A percentile compares a stretch with the other conserved stretches of the same genome.
Conservation (phyloP, 2,888 invertebrate genomes). For the Leucozona laternaria region DNA sequence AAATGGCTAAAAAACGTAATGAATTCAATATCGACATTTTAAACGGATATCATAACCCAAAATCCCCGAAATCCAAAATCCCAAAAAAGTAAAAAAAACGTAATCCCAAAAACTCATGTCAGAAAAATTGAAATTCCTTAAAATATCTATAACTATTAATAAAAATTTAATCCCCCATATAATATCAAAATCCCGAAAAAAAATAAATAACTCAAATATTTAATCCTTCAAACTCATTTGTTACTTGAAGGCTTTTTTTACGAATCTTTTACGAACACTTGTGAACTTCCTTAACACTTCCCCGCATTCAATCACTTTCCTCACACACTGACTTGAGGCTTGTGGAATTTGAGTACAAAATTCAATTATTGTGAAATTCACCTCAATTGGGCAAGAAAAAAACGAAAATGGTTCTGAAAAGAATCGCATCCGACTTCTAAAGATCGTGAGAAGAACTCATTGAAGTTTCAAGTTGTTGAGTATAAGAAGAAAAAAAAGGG, state of each 20-base stretch:
- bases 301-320: neutral
- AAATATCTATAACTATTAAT: no score
- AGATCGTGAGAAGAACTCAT: constrained; percentile 70
- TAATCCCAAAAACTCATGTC: no score
- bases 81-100: no score
- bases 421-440: constrained; percentile 33
- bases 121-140: no score
- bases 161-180: no score
- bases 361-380: constrained; percentile 23
- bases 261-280: neutral
- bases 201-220: neutral
- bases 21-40: no score
- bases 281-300: neutral
- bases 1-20: no score
- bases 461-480: constrained; percentile 5
- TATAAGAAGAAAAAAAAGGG: neutral
- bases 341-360: neutral
- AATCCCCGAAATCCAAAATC: no score
- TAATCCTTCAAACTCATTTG: neutral
- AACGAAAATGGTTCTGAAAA: constrained; percentile 10
- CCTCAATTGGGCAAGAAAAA: neutral
- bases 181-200: no score
- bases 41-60: no score
- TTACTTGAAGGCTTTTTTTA: neutral
- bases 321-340: neutral